A percentile compares a stretch with the other conserved stretches of the same genome.
phyloP scores from a whole-genome alignment of 1,140 invertebrate genomes.

The Drosophila sucinea region DNA sequence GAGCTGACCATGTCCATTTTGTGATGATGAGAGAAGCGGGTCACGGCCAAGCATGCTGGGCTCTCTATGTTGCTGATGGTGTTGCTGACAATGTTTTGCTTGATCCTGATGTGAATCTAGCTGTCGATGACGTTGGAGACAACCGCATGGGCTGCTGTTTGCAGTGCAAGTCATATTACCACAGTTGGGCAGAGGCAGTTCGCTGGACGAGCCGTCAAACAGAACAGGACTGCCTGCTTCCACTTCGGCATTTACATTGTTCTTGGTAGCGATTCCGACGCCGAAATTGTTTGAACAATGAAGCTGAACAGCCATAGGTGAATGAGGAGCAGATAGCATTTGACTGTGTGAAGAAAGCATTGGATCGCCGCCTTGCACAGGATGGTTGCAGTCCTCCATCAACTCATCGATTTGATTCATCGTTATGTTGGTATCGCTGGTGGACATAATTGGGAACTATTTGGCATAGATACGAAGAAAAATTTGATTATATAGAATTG shows the following conservation, averaged over 20 bases:
- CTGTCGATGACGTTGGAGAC: slow-evolving; percentile 33
- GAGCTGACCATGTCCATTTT: slow-evolving; percentile 67
- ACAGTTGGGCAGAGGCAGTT: slow-evolving; percentile 1
- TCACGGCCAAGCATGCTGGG: slow-evolving; percentile 50
- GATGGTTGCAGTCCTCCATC: slow-evolving; percentile 91
- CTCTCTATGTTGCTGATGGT: slow-evolving; percentile 10
- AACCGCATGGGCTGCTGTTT: slow-evolving; percentile 17
- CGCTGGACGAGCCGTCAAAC: slow-evolving; percentile 1
- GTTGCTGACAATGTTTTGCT: slow-evolving; percentile 14
- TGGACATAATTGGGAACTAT: slow-evolving; percentile 79
- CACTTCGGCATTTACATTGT: neutral
- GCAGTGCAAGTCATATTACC: slow-evolving; percentile 25
- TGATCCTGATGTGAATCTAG: slow-evolving; percentile 29
- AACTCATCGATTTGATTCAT: slow-evolving; percentile 90
- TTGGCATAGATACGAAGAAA: neutral
- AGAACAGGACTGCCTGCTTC: neutral
- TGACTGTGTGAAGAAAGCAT: slow-evolving; percentile 83
- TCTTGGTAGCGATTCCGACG: slow-evolving; percentile 15
- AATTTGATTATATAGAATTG: neutral
- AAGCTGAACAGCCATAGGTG: slow-evolving; percentile 70
- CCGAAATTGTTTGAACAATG: slow-evolving; percentile 32
- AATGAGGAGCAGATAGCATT: slow-evolving; percentile 85
- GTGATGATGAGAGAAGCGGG: slow-evolving; percentile 83
- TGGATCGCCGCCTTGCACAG: slow-evolving; percentile 87
- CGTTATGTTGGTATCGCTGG: slow-evolving; percentile 85